These are phyloP conservation scores for human (Homo sapiens) DNA, from an alignment of 2,113 vertebrate species.

Conservation along the genomic window GRCh38 chr15:43304501-43305000, in stretches of 20 bases:
- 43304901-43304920: background rate
- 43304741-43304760: background rate
- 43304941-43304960: too few species aligned
- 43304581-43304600: background rate
- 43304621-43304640: slow-evolving; percentile 17
- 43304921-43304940: too few species aligned
- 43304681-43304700: background rate
- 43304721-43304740: background rate
- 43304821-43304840: too few species aligned
- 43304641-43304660: background rate
- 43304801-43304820: background rate
- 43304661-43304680: background rate
- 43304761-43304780: background rate
- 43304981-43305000: too few species aligned
- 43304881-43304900: background rate
- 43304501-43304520: slow-evolving; percentile 7
- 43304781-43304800: background rate
- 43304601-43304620: background rate
- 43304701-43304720: background rate
- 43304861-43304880: background rate
- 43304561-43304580: slow-evolving; percentile 23
- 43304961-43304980: too few species aligned
- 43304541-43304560: background rate
- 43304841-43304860: background rate
- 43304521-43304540: slow-evolving; percentile 24